Evolutionary conservation across 2,113 vertebrate species (phyloP).

Genomic region (Microtus montanus): DNA sequence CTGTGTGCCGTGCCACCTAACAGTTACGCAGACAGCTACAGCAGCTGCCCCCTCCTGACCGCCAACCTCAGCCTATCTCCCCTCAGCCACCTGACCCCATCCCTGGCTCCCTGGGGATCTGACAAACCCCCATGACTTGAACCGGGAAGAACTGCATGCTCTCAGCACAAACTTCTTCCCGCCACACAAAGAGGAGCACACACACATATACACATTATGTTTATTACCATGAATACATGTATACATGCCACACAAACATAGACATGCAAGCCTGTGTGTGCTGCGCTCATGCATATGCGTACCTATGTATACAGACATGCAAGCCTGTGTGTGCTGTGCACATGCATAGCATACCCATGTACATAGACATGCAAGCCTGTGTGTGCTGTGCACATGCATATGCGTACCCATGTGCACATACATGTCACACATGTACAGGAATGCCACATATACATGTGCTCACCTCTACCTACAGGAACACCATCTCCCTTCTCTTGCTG

Average conservation of each 20-base stretch:
- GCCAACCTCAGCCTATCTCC: background rate
- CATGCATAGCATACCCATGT: too few species aligned
- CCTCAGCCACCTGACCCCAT: background rate
- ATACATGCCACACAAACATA: background rate
- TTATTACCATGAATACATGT: background rate
- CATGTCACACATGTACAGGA: background rate
- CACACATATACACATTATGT: background rate
- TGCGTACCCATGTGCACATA: too few species aligned
- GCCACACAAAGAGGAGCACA: too few species aligned
- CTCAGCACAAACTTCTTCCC: background rate
- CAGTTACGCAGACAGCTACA: background rate
- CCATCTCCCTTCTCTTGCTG: too few species aligned
- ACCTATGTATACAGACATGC: background rate
- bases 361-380: background rate
- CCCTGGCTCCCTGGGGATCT: fast-evolving
- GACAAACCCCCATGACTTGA: background rate
- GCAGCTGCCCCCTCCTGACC: background rate
- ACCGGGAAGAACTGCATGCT: background rate
- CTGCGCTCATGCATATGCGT: too few species aligned
- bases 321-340: background rate
- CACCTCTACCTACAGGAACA: background rate
- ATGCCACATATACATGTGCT: background rate
- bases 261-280: background rate
- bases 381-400: background rate
- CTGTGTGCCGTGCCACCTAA: fast-evolving